Percentiles rank a stretch among this genome's conserved stretches.
phyloP scores from a whole-genome alignment of 2,888 invertebrate genomes.

The Aphodius sticticus region DNA sequence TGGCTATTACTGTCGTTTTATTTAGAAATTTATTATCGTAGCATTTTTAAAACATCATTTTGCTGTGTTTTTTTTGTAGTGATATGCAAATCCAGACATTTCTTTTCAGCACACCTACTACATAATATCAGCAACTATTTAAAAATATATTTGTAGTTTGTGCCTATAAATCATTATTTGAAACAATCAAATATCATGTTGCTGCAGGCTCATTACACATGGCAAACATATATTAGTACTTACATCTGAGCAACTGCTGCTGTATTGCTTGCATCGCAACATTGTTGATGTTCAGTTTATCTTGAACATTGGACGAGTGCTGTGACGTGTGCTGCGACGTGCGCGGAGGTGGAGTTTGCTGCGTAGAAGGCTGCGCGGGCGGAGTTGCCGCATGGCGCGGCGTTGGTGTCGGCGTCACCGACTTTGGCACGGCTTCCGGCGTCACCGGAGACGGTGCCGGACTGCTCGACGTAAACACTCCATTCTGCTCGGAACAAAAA shows the following conservation, averaged over 20 bases:
- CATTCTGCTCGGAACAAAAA: conserved; percentile 52
- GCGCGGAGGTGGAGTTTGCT: conserved; percentile 55
- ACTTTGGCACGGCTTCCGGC: conserved; percentile 63
- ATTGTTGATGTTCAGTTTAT: conserved; percentile 59
- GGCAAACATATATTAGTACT: conserved; percentile 40
- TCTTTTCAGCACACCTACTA: too few species aligned
- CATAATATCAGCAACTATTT: too few species aligned
- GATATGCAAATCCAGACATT: too few species aligned
- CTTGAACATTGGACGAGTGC: conserved; percentile 49
- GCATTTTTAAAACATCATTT: too few species aligned
- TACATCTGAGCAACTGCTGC: conserved; percentile 84
- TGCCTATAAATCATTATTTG: too few species aligned
- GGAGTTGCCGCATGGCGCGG: conserved; percentile 63
- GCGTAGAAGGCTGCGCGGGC: conserved; percentile 63
- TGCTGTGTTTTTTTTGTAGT: too few species aligned
- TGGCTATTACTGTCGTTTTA: too few species aligned
- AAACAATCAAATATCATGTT: too few species aligned
- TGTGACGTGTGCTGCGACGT: conserved; percentile 49
- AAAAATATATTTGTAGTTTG: too few species aligned
- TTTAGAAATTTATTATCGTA: too few species aligned
- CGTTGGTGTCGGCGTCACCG: conserved; percentile 62
- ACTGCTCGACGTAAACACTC: conserved; percentile 59
- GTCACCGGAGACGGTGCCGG: conserved; percentile 66
- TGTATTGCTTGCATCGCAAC: conserved; percentile 85
- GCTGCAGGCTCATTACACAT: background rate